These are phyloP conservation scores for Amazona ochrocephala DNA, from an alignment of 2,797 vertebrate species.

Conservation along the genomic window DNA sequence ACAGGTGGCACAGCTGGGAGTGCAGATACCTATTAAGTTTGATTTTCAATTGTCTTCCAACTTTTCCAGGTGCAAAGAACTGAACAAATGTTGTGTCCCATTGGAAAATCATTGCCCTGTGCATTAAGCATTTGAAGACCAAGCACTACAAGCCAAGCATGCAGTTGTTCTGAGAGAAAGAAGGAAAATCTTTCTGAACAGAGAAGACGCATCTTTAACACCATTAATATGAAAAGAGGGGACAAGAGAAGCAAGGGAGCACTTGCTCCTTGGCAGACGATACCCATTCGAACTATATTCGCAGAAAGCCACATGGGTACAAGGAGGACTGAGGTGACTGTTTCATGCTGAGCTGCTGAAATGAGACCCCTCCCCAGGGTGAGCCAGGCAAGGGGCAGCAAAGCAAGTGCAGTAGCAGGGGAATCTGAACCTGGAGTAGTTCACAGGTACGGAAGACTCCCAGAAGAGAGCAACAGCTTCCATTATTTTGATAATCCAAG, in stretches of 20 bases:
- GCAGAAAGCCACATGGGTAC: not conserved
- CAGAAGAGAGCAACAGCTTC: not conserved
- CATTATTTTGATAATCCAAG: not conserved
- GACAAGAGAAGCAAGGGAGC: not conserved
- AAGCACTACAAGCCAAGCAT: not conserved
- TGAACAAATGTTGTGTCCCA: rapidly evolving
- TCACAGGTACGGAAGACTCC: not conserved
- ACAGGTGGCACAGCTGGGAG: not conserved
- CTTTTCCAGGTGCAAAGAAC: not conserved
- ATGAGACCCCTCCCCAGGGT: not conserved
- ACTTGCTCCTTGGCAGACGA: not conserved
- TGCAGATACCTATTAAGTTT: not conserved
- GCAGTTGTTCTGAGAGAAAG: not conserved
- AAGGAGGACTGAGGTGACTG: not conserved
- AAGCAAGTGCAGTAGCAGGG: not conserved
- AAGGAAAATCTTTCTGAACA: not conserved
- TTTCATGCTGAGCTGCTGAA: not conserved
- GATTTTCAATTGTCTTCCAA: not conserved
- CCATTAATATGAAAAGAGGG: not conserved
- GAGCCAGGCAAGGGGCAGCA: not conserved
- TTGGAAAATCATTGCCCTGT: not conserved
- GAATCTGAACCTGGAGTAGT: not conserved
- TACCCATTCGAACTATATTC: not conserved
- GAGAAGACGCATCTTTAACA: not conserved
- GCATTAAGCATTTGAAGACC: not conserved